A percentile compares a stretch with the other conserved stretches of the same genome.
phyloP scores from a whole-genome alignment of 2,113 vertebrate species.

The Petrocephalus zakoni region DNA sequence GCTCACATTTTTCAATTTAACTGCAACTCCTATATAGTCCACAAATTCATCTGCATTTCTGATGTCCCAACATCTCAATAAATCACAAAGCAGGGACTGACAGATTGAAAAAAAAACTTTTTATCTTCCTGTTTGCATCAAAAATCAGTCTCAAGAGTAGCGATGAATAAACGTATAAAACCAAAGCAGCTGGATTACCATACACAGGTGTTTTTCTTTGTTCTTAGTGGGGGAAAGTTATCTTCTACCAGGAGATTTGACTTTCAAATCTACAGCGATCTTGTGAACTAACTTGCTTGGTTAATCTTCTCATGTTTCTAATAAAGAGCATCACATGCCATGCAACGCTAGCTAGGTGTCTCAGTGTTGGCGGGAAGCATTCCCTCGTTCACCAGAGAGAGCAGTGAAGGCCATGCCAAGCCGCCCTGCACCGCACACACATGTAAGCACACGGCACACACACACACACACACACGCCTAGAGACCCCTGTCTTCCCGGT shows the following conservation, averaged over 20 bases:
- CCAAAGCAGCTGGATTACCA: not conserved
- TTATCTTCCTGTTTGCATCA: not conserved
- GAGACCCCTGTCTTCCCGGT: not conserved
- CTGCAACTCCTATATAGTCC: not conserved
- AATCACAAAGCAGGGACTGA: not conserved
- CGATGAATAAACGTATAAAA: not conserved
- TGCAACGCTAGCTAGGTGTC: too few relatives aligned
- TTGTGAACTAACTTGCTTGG: not conserved
- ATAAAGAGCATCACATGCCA: not conserved
- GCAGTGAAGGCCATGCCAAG: not conserved
- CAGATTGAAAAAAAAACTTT: not conserved
- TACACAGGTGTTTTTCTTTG: not conserved
- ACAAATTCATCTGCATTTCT: not conserved
- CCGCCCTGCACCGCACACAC: not conserved
- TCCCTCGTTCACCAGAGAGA: not conserved
- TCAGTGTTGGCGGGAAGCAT: not conserved
- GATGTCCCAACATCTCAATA: not conserved
- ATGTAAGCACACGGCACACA: not conserved
- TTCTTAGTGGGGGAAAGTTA: not conserved
- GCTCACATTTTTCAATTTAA: not conserved
- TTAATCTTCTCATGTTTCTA: not conserved
- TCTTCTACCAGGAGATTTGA: not conserved
- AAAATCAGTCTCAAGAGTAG: not conserved
- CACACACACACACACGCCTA: not conserved
- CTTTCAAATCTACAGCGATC: not conserved